Conservation (phyloP, 1,140 invertebrate species). For the Ostrea denselamellosa region DNA sequence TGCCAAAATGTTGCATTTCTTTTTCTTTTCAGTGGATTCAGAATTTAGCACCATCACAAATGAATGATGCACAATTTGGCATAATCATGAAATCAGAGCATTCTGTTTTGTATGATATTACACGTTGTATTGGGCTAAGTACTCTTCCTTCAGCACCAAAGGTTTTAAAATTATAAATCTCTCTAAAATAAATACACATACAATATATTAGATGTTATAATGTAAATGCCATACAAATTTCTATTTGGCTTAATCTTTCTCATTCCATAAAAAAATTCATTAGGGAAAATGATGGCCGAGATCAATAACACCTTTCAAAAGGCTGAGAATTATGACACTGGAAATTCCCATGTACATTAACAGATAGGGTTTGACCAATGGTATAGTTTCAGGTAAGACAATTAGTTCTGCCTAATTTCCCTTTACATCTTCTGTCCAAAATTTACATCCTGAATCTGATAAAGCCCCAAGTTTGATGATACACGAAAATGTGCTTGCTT, state of each 20-base stretch:
- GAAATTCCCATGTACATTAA: neutral
- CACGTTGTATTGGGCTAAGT: too few relatives aligned
- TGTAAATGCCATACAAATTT: neutral
- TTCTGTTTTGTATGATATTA: too few relatives aligned
- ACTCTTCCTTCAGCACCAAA: too few relatives aligned
- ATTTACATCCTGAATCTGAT: conserved; percentile 4
- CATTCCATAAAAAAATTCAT: neutral
- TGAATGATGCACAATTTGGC: too few relatives aligned
- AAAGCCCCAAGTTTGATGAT: neutral
- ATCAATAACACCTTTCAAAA: neutral
- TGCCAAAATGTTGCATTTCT: too few relatives aligned
- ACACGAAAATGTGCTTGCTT: neutral
- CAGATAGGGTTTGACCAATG: neutral
- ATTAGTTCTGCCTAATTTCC: neutral
- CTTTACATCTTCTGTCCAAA: neutral
- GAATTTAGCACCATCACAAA: too few relatives aligned
- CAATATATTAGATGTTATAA: too few relatives aligned
- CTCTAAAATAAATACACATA: too few relatives aligned
- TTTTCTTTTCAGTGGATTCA: too few relatives aligned
- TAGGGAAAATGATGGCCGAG: neutral
- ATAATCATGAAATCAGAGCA: too few relatives aligned
- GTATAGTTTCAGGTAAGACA: neutral
- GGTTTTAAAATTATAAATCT: too few relatives aligned
- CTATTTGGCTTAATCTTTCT: neutral
- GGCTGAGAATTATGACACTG: neutral